Evolutionary conservation across 2,797 vertebrate species (phyloP), one percentile per base, ranked within the genome.

Genomic region (Esox masquinongy): DNA sequence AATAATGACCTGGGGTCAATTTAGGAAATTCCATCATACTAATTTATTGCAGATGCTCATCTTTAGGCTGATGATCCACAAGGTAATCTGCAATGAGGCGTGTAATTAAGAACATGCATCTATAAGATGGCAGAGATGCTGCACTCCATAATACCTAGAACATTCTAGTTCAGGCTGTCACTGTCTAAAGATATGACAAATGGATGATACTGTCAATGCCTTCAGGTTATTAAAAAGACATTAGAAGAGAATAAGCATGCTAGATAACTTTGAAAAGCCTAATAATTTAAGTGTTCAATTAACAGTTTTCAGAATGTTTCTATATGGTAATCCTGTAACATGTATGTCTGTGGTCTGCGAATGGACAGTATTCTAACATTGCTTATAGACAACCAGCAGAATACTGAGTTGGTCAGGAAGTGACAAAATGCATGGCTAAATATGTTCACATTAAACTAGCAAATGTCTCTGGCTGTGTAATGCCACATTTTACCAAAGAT

Each of bases 101-200:
- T 90, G 89, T 91, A 92, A 94, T 93, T 89, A 90, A 77, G 79
- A 87, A 77, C 82, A 87, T 74, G 73, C 74, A 73, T 68, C 67
- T 80, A 70, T 75, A 80, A 83, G 77, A 56, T 75, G 80, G 77
- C 82, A 72, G 75, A 22, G 82, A 79, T 79, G 78, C 47, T 59
- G 78, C 3, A 0, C 49, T 39, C 51, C 1, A 72, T 50, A 59
- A 31, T 74, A 26, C 75, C 80, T 11, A 47, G 43, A 47, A 67
- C 1, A 63, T 51, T 39, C 76, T 66, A 72, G 79, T 75, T 73
- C 24, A 7, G 70, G 7, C 53, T 17, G 67, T 50, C 36, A 71
- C 78, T 77, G 50, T 78, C 73, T 81, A 75, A 78, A 81, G 75
- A 63, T 64, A 7, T 43, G 11, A 17, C 1, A 75, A 74, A 73